phyloP scores from a whole-genome alignment of 1,140 invertebrate genomes.

The Drosophila asahinai region DNA sequence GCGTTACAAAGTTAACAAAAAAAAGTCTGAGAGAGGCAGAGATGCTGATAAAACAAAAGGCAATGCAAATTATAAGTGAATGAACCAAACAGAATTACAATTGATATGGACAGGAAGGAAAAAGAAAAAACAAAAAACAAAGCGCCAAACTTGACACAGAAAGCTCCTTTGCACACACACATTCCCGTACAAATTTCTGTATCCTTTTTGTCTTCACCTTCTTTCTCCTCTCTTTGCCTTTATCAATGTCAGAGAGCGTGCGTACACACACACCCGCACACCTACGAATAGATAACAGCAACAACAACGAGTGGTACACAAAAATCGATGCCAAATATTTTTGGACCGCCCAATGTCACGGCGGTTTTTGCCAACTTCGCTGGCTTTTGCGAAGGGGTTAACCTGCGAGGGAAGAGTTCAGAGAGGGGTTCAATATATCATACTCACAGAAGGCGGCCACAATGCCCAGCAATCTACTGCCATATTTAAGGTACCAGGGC shows the following conservation, averaged over 20 bases:
- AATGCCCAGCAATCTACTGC: constrained; percentile 92
- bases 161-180: constrained; percentile 23
- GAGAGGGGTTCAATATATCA: background rate
- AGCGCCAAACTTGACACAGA: constrained; percentile 61
- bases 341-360: constrained; percentile 38
- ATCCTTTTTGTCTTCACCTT: constrained; percentile 70
- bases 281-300: constrained; percentile 50
- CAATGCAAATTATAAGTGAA: constrained; percentile 46
- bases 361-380: constrained; percentile 16
- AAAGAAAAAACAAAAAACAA: constrained; percentile 28
- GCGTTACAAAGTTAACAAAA: constrained; percentile 17
- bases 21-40: background rate
- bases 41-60: constrained; percentile 43
- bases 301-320: constrained; percentile 64
- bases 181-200: constrained; percentile 62
- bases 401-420: background rate
- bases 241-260: constrained; percentile 78
- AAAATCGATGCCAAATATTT: constrained; percentile 77
- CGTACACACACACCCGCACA: constrained; percentile 48
- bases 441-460: constrained; percentile 92
- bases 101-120: constrained; percentile 4
- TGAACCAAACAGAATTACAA: constrained; percentile 35
- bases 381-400: constrained; percentile 10
- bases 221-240: constrained; percentile 49
- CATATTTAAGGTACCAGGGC: constrained; percentile 95